Percentiles rank a stretch among this genome's conserved stretches.
Conservation (phyloP, 1,140 invertebrate species). For the Scaptomyza graminum region DNA sequence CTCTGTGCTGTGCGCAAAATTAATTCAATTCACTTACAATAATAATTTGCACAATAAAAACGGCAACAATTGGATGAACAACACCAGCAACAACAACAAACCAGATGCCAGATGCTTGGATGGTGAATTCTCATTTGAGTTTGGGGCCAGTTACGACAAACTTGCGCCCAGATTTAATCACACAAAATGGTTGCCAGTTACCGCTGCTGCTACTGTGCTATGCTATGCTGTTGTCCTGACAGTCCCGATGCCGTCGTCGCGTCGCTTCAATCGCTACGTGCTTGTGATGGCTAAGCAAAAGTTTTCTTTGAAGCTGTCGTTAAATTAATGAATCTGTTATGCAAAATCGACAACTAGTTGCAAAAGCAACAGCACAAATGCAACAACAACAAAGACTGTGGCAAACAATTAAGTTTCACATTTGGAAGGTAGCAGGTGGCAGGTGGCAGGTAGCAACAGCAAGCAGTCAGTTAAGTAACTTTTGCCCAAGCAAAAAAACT, state of each 20-base stretch:
- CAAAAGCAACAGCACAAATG: constrained; percentile 40
- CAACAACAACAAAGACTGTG: constrained; percentile 38
- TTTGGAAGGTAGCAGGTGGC: constrained; percentile 36
- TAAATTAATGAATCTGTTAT: constrained; percentile 81
- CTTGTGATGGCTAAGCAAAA: constrained; percentile 56
- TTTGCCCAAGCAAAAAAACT: constrained; percentile 32
- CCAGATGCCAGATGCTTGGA: constrained; percentile 29
- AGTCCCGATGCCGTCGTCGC: background rate
- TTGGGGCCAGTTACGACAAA: constrained; percentile 37
- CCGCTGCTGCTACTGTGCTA: constrained; percentile 11
- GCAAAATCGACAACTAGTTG: constrained; percentile 71
- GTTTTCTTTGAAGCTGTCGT: constrained; percentile 43
- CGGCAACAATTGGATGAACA: constrained; percentile 65
- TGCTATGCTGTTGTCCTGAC: background rate
- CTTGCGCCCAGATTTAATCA: constrained; percentile 71
- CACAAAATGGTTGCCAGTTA: constrained; percentile 58
- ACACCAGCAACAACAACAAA: constrained; percentile 23
- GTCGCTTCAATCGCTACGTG: constrained; percentile 33
- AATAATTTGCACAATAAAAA: constrained; percentile 82
- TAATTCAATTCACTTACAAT: constrained; percentile 81
- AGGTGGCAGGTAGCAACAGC: background rate
- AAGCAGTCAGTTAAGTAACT: constrained; percentile 24
- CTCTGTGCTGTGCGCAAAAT: constrained; percentile 52
- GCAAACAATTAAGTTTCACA: constrained; percentile 55
- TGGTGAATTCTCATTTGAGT: constrained; percentile 10